Base-by-base conservation (phyloP, 1,140 invertebrate genomes). In the Drosophila aff. region DNA sequence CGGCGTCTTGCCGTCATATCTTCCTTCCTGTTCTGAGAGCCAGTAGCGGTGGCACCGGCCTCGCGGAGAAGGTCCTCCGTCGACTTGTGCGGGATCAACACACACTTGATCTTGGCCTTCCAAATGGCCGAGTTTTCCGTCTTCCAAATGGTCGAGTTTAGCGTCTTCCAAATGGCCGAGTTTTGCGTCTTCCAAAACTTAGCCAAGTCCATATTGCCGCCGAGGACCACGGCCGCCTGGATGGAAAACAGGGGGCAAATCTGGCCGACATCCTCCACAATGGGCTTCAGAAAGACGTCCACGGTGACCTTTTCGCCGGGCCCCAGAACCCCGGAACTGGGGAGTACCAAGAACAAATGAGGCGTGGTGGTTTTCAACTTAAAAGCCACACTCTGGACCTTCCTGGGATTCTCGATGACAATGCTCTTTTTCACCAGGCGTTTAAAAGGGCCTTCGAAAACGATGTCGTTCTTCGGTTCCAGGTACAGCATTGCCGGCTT, bases 361-460 rank as follows among this genome's bases (percentile, higher is more conserved):
- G 83, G 83, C 7, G 83, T 64, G 10, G 80, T 89, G 2, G 83
- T 79, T 64, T 81, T 87, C 38, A 87, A 23, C 66, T 87, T 89
- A 36, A 83, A 89, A 2, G 66, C 60, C 3, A 87, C 49, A 0
- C 33, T 36, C 2, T 15, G 36, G 3, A 10, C 0, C 38, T 62
- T 64, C 55, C 73, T 66, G 1, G 78, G 74, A 79, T 81, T 89
- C n/a, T 5, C n/a, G 2, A 89, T 40, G 41, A 78, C 15, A 10
- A 89, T 15, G 38, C 59, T 69, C 3, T 61, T 61, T 28, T 41
- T 53, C 8, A 81, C 31, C 6, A 44, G 5, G 0, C 58, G 59
- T 38, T 75, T 49, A 15, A 89, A 89, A 0, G 83, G 83, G 9
- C 84, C 84, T 8, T 89, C 60, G 66, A 10, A 52, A 7, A 76